phyloP scores from a whole-genome alignment of 1,140 invertebrate species.

The Ctenoplectra terminalis region DNA sequence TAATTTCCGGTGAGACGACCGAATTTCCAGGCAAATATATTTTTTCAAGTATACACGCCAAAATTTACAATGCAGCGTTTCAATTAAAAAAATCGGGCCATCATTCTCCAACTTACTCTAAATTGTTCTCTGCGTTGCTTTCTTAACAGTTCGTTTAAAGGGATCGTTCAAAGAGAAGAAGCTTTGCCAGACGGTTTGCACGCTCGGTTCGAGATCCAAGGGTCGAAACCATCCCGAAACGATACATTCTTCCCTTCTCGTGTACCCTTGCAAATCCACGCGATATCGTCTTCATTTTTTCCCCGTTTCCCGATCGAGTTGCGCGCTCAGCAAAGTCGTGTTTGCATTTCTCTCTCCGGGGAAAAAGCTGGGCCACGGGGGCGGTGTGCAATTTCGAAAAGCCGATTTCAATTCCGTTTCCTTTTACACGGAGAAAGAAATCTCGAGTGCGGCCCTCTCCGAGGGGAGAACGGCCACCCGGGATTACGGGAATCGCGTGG shows the following conservation, averaged over 20 bases:
- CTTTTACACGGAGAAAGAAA: constrained; percentile 76
- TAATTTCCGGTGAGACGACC: too few relatives aligned
- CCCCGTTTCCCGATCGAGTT: constrained; percentile 59
- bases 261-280: constrained; percentile 20
- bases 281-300: constrained; percentile 50
- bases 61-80: too few relatives aligned
- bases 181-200: constrained; percentile 56
- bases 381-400: constrained; percentile 80
- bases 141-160: background rate
- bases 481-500: constrained; percentile 71
- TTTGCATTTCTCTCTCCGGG: constrained; percentile 80
- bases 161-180: background rate
- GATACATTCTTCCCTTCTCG: constrained; percentile 50
- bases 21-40: too few relatives aligned
- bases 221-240: constrained; percentile 73
- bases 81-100: too few relatives aligned
- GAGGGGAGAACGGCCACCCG: constrained; percentile 64
- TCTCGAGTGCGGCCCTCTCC: constrained; percentile 69
- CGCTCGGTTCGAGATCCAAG: constrained; percentile 65
- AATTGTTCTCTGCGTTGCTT: background rate
- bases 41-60: too few relatives aligned
- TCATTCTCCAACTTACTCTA: too few relatives aligned
- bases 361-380: constrained; percentile 52
- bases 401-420: constrained; percentile 81
- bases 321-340: constrained; percentile 63